A percentile compares a stretch with the other conserved stretches of the same genome.
Evolutionary conservation across 2,113 vertebrate genomes (phyloP).

Genomic region (Leptosomus discolor): DNA sequence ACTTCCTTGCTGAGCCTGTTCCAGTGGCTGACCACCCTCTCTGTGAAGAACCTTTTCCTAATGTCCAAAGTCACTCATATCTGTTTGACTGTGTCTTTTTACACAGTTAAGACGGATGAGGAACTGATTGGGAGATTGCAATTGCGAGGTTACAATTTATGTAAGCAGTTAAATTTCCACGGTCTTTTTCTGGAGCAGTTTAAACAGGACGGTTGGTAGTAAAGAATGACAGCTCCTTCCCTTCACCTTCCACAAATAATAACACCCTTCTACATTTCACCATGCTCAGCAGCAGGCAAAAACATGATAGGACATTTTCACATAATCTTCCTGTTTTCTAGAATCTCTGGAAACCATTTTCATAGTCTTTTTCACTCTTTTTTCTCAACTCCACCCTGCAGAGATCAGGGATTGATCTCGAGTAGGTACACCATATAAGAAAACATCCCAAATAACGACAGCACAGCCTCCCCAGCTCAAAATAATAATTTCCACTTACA

Average conservation of each 20-base stretch:
- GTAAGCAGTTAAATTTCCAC: not conserved
- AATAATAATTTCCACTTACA: not conserved
- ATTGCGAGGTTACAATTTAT: not conserved
- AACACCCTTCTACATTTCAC: not conserved
- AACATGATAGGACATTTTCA: not conserved
- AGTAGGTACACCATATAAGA: not conserved
- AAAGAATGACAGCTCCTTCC: not conserved
- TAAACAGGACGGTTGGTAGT: not conserved
- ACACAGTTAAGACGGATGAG: not conserved
- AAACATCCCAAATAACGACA: not conserved
- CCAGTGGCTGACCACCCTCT: not conserved
- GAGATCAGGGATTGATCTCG: not conserved
- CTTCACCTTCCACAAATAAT: not conserved
- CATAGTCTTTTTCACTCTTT: not conserved
- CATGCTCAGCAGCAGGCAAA: not conserved
- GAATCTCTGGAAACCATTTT: not conserved
- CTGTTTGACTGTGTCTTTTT: not conserved
- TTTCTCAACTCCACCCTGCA: not conserved
- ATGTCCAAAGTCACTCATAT: not conserved
- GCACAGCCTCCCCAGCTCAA: not conserved
- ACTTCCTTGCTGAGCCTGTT: not conserved
- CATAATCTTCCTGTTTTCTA: not conserved
- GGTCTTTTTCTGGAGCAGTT: not conserved
- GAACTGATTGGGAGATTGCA: not conserved
- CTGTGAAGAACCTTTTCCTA: not conserved